Percentiles rank a stretch among this genome's conserved stretches.
These are phyloP conservation scores for Ondatra zibethicus DNA, from an alignment of 2,113 vertebrate genomes.

Conservation along the genomic window DNA sequence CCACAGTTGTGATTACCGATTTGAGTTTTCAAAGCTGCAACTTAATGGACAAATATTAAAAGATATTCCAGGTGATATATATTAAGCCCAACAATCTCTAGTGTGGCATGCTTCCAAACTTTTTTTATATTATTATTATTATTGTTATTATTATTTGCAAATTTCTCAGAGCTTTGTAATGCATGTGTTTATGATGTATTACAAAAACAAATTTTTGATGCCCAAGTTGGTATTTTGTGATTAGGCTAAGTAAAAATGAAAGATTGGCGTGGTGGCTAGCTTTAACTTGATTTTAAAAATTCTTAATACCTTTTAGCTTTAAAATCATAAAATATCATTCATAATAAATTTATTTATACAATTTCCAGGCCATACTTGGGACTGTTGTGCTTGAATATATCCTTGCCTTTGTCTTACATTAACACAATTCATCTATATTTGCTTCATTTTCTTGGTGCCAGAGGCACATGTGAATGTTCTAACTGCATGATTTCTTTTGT, in stretches of 20 bases:
- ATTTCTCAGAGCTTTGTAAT: conserved; percentile 65
- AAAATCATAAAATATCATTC: conserved; percentile 72
- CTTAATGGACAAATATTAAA: conserved; percentile 77
- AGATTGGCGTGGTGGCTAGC: not conserved
- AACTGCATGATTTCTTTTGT: conserved; percentile 65
- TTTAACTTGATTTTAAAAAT: not conserved
- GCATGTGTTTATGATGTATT: conserved; percentile 72
- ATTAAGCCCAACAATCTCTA: conserved; percentile 80
- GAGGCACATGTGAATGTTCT: conserved; percentile 65
- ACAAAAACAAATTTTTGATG: conserved; percentile 62
- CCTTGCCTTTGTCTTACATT: conserved; percentile 66
- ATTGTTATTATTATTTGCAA: conserved; percentile 51
- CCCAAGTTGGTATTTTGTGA: conserved; percentile 73
- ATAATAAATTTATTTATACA: conserved; percentile 43
- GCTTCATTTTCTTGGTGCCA: conserved; percentile 56
- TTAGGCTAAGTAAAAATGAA: conserved; percentile 58
- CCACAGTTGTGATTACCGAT: conserved; percentile 72
- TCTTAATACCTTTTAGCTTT: conserved; percentile 24
- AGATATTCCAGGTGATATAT: conserved; percentile 80
- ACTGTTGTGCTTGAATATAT: conserved; percentile 81
- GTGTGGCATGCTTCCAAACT: conserved; percentile 76
- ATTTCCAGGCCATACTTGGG: conserved; percentile 66
- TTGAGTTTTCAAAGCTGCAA: conserved; percentile 74
- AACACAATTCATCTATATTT: conserved; percentile 57
- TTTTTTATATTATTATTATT: conserved; percentile 16